These are phyloP conservation scores for Priocnemis perturbator DNA, from an alignment of 2,888 invertebrate genomes.

Conservation along the genomic window DNA sequence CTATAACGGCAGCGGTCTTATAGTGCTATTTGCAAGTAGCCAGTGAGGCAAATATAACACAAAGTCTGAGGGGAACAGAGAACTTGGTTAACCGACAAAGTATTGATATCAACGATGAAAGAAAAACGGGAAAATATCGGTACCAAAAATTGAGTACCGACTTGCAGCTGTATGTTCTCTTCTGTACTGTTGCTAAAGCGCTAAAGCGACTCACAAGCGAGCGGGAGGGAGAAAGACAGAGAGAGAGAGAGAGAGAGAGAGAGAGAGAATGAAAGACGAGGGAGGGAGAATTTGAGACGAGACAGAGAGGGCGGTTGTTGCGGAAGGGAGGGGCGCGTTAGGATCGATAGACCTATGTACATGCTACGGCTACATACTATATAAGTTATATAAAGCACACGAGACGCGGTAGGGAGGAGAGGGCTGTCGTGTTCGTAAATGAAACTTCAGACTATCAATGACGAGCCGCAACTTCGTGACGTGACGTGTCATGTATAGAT, in stretches of 20 bases:
- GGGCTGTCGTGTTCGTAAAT: slow-evolving; percentile 18
- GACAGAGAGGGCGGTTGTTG: slow-evolving; percentile 2
- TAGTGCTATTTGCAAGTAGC: too few species aligned
- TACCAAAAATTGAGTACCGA: slow-evolving; percentile 6
- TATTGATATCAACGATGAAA: background rate
- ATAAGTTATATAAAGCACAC: slow-evolving; percentile 18
- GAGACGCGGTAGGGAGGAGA: slow-evolving; percentile 5
- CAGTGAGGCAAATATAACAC: background rate
- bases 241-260: background rate
- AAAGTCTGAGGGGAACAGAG: background rate
- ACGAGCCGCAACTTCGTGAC: slow-evolving; percentile 12
- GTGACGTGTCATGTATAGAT: background rate
- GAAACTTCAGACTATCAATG: slow-evolving; percentile 19
- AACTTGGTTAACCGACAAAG: slow-evolving; percentile 5
- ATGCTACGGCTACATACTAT: slow-evolving; percentile 16
- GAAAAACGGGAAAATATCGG: slow-evolving; percentile 8
- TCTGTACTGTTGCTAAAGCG: slow-evolving; percentile 9
- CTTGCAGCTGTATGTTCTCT: slow-evolving; percentile 6
- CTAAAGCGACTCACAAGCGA: slow-evolving; percentile 3
- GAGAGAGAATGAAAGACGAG: background rate
- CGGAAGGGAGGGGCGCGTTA: slow-evolving; percentile 24
- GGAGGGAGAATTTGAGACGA: background rate
- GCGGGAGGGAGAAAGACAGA: too few species aligned
- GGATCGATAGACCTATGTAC: slow-evolving; percentile 36
- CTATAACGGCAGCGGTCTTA: too few species aligned